phyloP scores from a whole-genome alignment of 2,797 vertebrate genomes.

The Tadarida brasiliensis region DNA sequence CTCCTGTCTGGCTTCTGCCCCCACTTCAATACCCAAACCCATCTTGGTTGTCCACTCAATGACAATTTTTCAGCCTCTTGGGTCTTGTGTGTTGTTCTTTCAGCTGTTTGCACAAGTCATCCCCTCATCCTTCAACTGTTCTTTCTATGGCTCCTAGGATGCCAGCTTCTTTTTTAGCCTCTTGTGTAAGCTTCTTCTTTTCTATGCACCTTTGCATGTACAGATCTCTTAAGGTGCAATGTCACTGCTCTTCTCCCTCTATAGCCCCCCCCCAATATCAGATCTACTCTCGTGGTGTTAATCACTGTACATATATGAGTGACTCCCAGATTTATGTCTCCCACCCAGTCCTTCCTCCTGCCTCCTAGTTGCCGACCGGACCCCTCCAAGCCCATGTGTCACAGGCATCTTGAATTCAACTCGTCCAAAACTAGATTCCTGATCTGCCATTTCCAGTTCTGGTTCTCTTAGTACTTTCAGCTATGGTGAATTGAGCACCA shows the following conservation, averaged over 20 bases:
- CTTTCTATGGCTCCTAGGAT: neutral
- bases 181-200: neutral
- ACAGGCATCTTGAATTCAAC: neutral
- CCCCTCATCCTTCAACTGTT: no score
- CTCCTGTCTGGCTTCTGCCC: neutral
- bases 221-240: neutral
- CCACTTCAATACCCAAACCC: neutral
- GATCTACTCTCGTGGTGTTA: neutral
- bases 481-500: neutral
- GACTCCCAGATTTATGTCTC: neutral
- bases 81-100: neutral
- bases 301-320: accelerated
- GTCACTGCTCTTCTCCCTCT: neutral
- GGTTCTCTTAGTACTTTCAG: neutral
- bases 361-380: neutral
- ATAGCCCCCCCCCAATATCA: neutral
- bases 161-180: neutral
- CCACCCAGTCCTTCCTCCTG: neutral
- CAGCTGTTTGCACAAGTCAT: neutral
- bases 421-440: neutral
- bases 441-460: neutral
- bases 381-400: neutral
- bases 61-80: neutral
- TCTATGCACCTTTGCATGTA: neutral
- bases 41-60: neutral